Evolutionary conservation across 1,140 invertebrate genomes (phyloP), one percentile per base, ranked within the genome.

Genomic region (Globodera ellingtonae): DNA sequence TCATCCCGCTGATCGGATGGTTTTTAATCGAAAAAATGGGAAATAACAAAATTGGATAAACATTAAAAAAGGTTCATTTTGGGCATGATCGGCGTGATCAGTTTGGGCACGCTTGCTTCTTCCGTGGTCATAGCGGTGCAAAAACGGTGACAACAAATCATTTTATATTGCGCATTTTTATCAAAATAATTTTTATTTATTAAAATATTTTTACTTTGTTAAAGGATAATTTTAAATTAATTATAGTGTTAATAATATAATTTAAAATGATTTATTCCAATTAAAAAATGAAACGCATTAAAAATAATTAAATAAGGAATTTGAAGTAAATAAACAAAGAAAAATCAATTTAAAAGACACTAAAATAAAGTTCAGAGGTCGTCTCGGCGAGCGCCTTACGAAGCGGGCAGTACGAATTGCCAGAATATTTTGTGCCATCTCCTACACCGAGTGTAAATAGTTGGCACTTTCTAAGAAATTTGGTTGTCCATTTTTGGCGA

Each of bases 121-220:
- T 84, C 83, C 15, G 84, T 88, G 7, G 86, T 88, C 10, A 88
- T 88, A 67, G 88, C 85, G 18, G 85, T 88, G 9, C 87, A 88
- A 75, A 88, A 88, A 72, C 62, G 84, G 56, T 56, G 8, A 74
- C 35, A 35, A 46, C 47, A 56, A 13, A 48, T 24, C 1, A 35
- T 21, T 44, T 72, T 18, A 6, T 56, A 21, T 48, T 48, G 8
- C 44, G 21, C 9, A 44, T 44, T 44, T 56, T 72, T 47, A n/a
- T 50, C 3, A 8, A 46, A 72, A 35, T 75, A 18, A 3, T 46
- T n/a, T 21, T 75, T 75, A 62, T 18, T 59, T 15, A 18, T 35
- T 35, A 35, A 35, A 2, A 2, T 35, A 35, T 35, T 35, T 35
- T 35, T 35, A 35, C 35, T 35, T 35, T 35, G 35, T 35, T 35